These are phyloP conservation scores for Bactericera cockerelli DNA, from an alignment of 1,140 invertebrate species.

Conservation along the genomic window DNA sequence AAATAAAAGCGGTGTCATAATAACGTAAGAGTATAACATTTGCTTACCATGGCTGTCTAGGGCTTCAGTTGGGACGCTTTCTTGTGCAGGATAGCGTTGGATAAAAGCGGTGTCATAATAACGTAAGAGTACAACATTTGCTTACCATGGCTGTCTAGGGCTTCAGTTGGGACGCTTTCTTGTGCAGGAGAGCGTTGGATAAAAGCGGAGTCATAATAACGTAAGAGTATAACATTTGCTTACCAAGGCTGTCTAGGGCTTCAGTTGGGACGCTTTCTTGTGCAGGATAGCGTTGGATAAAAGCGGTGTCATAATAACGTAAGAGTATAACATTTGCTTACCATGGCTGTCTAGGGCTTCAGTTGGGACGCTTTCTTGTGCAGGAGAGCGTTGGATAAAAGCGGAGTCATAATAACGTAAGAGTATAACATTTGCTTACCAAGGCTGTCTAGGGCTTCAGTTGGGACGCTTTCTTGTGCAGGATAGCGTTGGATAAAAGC, in stretches of 20 bases:
- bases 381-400: slow-evolving; percentile 17
- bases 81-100: slow-evolving; percentile 19
- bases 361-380: slow-evolving; percentile 20
- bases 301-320: too few relatives aligned
- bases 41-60: slow-evolving; percentile 8
- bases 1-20: too few relatives aligned
- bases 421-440: too few relatives aligned
- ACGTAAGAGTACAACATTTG: too few relatives aligned
- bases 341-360: slow-evolving; percentile 12
- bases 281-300: slow-evolving; percentile 18
- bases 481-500: slow-evolving; percentile 17
- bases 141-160: slow-evolving; percentile 13
- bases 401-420: too few relatives aligned
- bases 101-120: too few relatives aligned
- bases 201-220: too few relatives aligned
- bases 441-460: slow-evolving; percentile 15
- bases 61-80: slow-evolving; percentile 19
- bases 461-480: slow-evolving; percentile 20
- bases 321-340: too few relatives aligned
- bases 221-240: too few relatives aligned
- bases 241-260: slow-evolving; percentile 13
- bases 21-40: too few relatives aligned
- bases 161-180: slow-evolving; percentile 19
- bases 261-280: slow-evolving; percentile 19
- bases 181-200: slow-evolving; percentile 18